Base-by-base conservation (phyloP, 2,797 vertebrate species). In the Peromyscus eremicus region DNA sequence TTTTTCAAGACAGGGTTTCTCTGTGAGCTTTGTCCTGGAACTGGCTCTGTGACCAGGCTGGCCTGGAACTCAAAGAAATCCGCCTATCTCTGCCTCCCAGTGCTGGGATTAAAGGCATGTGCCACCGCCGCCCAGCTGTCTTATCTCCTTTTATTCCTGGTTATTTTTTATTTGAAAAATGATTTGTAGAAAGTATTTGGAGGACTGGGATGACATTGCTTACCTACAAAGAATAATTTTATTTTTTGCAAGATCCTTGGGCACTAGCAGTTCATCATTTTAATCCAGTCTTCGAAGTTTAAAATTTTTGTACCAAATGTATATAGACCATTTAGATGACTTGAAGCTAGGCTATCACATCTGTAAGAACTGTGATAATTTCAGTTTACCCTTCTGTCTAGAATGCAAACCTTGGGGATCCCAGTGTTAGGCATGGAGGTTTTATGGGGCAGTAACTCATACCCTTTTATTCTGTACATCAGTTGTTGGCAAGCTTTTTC, bases 131-230 rank as follows among this genome's bases (percentile, higher is more conserved):
- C 16, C 55, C 12, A 2, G 55, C 55, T 55, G 16, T 5, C 55
- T 55, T 55, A n/a, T 95, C 49, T 96, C 21, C 70, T 93, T 96
- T 96, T 94, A 70, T 86, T 76, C 37, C 66, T 94, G 29, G 21
- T 90, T 92, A 89, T 57, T 84, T 97, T 93, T 93, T 46, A 84
- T 91, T 94, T 96, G n/a, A 73, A 97, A 98, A 76, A 79, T 89
- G 81, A 83, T 81, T 92, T 85, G 3, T 75, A 75, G 89, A 96
- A 89, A 87, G 60, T 66, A 96, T 92, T 95, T 97, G 90, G 81
- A 96, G 64, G 37, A 14, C 34, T 91, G 60, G 52, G 49, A 81
- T 84, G 19, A 55, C 49, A 29, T 80, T 96, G 73, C 76, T 90
- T 97, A 94, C 25, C 34, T 94, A 40, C 46, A 89, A 49, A 57